These are phyloP conservation scores for Sminthopsis crassicaudata DNA, from an alignment of 2,113 vertebrate species.

Conservation along the genomic window DNA sequence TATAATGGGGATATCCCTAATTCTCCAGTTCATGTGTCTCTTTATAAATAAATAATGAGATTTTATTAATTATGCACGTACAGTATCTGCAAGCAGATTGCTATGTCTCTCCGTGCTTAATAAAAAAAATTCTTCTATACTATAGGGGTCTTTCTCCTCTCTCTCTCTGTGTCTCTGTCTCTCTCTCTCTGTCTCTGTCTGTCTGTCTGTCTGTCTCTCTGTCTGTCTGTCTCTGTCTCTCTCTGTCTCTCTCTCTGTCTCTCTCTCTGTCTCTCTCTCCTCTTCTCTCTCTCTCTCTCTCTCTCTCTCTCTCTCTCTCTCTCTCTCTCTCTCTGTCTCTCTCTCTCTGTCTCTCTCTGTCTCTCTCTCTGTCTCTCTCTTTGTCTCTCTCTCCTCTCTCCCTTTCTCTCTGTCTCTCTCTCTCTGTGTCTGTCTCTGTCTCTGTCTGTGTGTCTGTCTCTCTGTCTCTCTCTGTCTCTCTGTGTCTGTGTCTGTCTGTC, in stretches of 20 bases:
- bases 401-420: background rate
- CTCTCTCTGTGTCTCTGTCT: conserved; percentile 9
- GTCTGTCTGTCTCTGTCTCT: background rate
- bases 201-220: background rate
- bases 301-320: background rate
- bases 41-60: conserved; percentile 81
- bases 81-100: conserved; percentile 76
- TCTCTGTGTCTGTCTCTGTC: background rate
- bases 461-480: conserved; percentile 21
- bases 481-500: background rate
- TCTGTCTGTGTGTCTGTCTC: background rate
- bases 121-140: conserved; percentile 49
- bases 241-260: background rate
- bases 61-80: conserved; percentile 82
- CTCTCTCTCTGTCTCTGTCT: conserved; percentile 9
- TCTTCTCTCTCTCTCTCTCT: background rate
- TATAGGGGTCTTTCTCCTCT: conserved; percentile 11
- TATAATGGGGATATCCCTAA: conserved; percentile 71
- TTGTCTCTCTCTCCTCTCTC: background rate
- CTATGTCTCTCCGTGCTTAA: conserved; percentile 65
- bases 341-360: background rate
- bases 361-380: background rate
- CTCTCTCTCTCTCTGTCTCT: background rate
- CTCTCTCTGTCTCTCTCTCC: background rate
- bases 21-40: conserved; percentile 65